Conservation (phyloP, 2,797 vertebrate species). For the Pipistrellus nathusii region DNA sequence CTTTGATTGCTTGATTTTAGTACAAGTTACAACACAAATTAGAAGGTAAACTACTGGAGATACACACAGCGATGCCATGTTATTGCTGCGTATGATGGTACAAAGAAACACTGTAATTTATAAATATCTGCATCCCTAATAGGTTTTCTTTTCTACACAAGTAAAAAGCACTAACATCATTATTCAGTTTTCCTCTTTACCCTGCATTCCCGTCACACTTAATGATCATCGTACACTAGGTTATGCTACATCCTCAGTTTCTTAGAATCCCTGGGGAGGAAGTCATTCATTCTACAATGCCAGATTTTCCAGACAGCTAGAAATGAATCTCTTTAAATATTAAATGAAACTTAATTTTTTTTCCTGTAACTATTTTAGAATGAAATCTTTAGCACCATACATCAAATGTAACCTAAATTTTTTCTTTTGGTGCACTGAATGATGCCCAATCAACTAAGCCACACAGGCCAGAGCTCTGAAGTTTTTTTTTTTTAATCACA, state of each 20-base stretch:
- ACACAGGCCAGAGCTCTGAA: neutral
- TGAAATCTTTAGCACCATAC: neutral
- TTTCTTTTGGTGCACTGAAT: neutral
- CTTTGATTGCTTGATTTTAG: neutral
- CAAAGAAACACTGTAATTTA: neutral
- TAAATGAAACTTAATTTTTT: neutral
- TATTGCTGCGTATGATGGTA: neutral
- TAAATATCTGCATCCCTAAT: neutral
- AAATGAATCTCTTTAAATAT: constrained; percentile 8
- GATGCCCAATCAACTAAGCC: neutral
- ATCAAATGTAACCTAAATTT: neutral
- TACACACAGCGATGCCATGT: neutral
- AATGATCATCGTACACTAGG: neutral
- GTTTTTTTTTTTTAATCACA: neutral
- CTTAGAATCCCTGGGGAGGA: neutral
- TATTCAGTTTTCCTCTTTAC: neutral
- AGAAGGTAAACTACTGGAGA: neutral
- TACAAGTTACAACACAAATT: neutral
- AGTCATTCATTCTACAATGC: neutral
- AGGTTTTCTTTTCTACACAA: neutral
- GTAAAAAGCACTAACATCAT: neutral
- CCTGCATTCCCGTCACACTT: neutral
- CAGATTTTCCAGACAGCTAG: constrained; percentile 4
- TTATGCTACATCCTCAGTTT: neutral
- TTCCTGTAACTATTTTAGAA: neutral